phyloP scores from a whole-genome alignment of 2,113 vertebrate species.

The Ameiurus melas region DNA sequence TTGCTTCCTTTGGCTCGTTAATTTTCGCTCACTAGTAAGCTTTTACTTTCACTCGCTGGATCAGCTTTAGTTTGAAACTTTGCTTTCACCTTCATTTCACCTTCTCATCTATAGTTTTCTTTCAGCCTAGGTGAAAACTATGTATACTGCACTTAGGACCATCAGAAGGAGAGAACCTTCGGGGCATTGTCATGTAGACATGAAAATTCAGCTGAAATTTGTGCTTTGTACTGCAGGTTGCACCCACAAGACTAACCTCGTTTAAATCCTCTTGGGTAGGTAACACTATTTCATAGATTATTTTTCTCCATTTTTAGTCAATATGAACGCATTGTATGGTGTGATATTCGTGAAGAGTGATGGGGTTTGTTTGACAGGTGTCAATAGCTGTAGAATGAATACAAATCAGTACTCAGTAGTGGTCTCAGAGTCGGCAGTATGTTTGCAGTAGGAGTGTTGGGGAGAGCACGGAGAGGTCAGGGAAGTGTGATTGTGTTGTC shows the following conservation, averaged over 20 bases:
- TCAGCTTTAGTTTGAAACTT: neutral
- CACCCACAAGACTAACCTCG: neutral
- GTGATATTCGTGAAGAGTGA: neutral
- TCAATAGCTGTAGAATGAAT: slow-evolving; percentile 17
- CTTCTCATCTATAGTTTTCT: neutral
- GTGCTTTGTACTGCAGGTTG: neutral
- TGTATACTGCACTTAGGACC: neutral
- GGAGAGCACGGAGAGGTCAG: slow-evolving; percentile 10
- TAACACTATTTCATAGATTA: neutral
- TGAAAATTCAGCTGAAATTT: neutral
- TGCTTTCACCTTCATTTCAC: neutral
- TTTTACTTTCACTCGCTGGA: neutral
- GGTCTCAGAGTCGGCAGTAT: neutral
- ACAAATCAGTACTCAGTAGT: slow-evolving; percentile 6
- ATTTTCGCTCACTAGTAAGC: neutral
- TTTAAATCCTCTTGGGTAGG: too few relatives aligned
- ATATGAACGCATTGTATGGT: neutral
- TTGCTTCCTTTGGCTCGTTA: neutral
- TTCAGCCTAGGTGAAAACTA: neutral
- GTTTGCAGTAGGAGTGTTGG: neutral
- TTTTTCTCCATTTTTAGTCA: neutral
- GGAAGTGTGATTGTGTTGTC: slow-evolving; percentile 20
- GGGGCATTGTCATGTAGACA: neutral
- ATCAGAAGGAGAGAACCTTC: neutral
- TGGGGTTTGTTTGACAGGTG: slow-evolving; percentile 8